Evolutionary conservation across 1,140 invertebrate species (phyloP).

Genomic region (Platyscapa corneri): DNA sequence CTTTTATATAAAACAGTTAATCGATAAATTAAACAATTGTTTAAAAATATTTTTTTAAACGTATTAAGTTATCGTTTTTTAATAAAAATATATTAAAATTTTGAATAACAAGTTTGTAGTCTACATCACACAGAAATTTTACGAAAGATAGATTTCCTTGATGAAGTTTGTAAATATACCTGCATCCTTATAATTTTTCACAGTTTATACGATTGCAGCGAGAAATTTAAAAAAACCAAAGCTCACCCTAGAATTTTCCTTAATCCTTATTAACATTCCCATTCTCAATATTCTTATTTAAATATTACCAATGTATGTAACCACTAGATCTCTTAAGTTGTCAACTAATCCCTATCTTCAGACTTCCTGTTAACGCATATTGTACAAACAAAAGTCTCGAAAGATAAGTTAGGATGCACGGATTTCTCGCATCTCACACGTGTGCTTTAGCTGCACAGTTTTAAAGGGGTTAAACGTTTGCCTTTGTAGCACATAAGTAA

Average conservation of each 20-base stretch:
- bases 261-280: too few relatives aligned
- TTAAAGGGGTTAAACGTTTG: conserved; percentile 6
- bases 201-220: background rate
- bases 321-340: background rate
- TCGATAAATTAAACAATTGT: too few relatives aligned
- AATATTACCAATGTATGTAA: conserved; percentile 2
- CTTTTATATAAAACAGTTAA: too few relatives aligned
- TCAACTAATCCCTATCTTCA: conserved; percentile 7
- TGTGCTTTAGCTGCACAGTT: background rate
- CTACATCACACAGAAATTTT: too few relatives aligned
- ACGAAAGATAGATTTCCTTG: too few relatives aligned
- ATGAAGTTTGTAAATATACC: background rate
- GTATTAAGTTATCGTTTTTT: too few relatives aligned
- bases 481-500: background rate
- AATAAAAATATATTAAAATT: too few relatives aligned
- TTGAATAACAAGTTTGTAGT: too few relatives aligned
- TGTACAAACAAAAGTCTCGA: conserved; percentile 4
- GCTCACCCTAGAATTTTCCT: background rate
- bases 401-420: background rate
- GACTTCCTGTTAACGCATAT: conserved; percentile 27
- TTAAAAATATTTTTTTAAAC: too few relatives aligned
- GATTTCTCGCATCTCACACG: conserved; percentile 11
- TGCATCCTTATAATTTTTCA: background rate
- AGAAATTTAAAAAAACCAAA: background rate
- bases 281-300: background rate